phyloP scores from a whole-genome alignment of 2,888 invertebrate genomes.

The Eupithecia inturbata region DNA sequence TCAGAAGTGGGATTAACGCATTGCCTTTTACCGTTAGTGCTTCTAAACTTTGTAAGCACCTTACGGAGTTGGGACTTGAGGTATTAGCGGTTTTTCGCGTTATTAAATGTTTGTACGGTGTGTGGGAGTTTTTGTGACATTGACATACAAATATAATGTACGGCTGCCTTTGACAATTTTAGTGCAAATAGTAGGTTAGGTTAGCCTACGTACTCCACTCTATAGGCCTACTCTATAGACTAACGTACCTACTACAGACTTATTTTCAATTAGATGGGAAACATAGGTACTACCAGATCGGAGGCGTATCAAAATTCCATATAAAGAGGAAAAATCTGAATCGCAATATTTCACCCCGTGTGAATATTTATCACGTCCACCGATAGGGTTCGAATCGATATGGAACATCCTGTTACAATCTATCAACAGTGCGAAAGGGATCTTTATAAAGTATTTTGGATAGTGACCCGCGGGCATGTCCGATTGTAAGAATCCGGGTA shows the following conservation, averaged over 20 bases:
- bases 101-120: constrained; percentile 41
- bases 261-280: constrained; percentile 4
- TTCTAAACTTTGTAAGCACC: constrained; percentile 67
- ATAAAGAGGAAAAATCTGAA: constrained; percentile 22
- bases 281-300: not conserved
- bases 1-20: constrained; percentile 75
- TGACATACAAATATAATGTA: not conserved
- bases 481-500: constrained; percentile 61
- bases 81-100: constrained; percentile 44
- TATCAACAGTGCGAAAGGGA: constrained; percentile 62
- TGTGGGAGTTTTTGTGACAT: constrained; percentile 19
- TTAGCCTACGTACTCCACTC: too few species aligned
- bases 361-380: constrained; percentile 52
- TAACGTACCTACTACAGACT: not conserved
- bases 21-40: constrained; percentile 69
- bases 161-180: not conserved
- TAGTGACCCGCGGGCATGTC: constrained; percentile 66
- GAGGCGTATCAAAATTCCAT: constrained; percentile 14
- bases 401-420: constrained; percentile 69
- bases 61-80: constrained; percentile 51
- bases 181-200: not conserved
- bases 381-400: constrained; percentile 65
- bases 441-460: constrained; percentile 69
- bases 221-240: too few species aligned
- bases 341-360: constrained; percentile 30